Conservation (phyloP, 2,888 invertebrate genomes). For the Harpalus rufipes region DNA sequence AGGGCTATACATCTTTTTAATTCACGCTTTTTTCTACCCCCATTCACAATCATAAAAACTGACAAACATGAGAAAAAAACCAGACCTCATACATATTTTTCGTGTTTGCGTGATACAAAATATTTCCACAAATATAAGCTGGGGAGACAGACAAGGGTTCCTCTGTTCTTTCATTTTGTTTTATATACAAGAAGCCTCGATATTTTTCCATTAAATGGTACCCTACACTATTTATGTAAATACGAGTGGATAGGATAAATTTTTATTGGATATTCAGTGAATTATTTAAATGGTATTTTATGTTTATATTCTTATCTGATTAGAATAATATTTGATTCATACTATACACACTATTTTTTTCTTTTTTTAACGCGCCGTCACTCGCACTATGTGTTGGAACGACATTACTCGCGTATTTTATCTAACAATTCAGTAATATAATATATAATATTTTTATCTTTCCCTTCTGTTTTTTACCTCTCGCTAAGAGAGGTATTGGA, state of each 20-base stretch:
- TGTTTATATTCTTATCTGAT: background rate
- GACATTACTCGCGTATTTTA: too few species aligned
- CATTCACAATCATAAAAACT: constrained; percentile 51
- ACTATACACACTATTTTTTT: too few species aligned
- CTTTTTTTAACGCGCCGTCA: too few species aligned
- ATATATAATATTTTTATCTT: too few species aligned
- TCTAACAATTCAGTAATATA: too few species aligned
- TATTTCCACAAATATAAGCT: constrained; percentile 42
- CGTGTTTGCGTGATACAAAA: constrained; percentile 38
- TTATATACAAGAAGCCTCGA: constrained; percentile 5
- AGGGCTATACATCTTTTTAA: constrained; percentile 46
- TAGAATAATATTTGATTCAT: too few species aligned
- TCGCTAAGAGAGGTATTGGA: too few species aligned
- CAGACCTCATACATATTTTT: constrained; percentile 44
- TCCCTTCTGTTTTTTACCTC: too few species aligned
- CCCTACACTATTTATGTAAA: constrained; percentile 20
- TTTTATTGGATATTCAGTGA: background rate
- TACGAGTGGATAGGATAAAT: background rate
- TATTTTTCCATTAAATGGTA: constrained; percentile 3
- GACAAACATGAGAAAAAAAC: constrained; percentile 51
- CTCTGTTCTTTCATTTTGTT: constrained; percentile 13
- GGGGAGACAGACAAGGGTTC: constrained; percentile 15
- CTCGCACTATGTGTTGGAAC: too few species aligned
- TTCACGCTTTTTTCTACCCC: constrained; percentile 47
- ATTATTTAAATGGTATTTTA: background rate